phyloP scores from a whole-genome alignment of 1,140 invertebrate species.

The Nasonia vitripennis region DNA sequence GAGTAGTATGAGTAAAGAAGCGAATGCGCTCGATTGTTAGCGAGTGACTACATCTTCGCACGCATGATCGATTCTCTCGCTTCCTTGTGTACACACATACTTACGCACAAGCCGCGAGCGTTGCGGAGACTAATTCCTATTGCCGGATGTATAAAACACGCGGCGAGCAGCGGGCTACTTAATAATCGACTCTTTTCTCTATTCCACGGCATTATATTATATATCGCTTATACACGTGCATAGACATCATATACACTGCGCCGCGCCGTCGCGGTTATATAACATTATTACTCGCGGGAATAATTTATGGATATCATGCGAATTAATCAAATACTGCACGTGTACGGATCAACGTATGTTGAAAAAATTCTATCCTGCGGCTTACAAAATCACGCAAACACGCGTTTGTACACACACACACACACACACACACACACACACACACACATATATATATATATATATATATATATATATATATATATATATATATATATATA shows the following conservation, averaged over 20 bases:
- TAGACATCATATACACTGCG: not conserved
- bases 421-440: not conserved
- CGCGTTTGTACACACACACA: not conserved
- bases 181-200: not conserved
- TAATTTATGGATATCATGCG: slow-evolving; percentile 33
- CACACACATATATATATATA: not conserved
- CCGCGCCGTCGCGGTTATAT: not conserved
- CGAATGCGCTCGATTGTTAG: not conserved
- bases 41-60: not conserved
- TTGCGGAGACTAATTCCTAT: slow-evolving; percentile 17
- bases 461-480: too few relatives aligned
- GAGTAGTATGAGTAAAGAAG: not conserved
- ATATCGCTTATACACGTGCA: too few relatives aligned
- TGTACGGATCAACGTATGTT: not conserved
- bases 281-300: not conserved
- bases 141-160: slow-evolving; percentile 7
- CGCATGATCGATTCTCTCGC: slow-evolving; percentile 26
- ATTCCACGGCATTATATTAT: not conserved
- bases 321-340: slow-evolving; percentile 27
- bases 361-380: slow-evolving; percentile 25
- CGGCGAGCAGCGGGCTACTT: not conserved
- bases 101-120: too few relatives aligned
- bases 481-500: too few relatives aligned
- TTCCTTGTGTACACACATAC: not conserved
- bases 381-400: slow-evolving; percentile 7